Evolutionary conservation across 1,140 invertebrate species (phyloP).

Genomic region (Penaeus indicus): DNA sequence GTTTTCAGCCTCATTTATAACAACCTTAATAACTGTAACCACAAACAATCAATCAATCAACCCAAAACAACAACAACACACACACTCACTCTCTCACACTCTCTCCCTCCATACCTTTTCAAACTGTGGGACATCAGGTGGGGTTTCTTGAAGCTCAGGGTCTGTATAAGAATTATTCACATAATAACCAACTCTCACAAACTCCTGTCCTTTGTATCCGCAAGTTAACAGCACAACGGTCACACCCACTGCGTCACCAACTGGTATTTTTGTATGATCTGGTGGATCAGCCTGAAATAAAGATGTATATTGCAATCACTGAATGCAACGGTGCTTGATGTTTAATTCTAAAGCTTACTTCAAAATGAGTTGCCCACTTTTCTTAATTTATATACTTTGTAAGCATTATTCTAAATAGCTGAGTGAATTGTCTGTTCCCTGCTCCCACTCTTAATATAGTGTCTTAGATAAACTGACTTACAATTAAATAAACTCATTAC

Average conservation of each 20-base stretch:
- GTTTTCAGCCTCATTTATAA: no score
- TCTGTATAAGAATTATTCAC: constrained; percentile 98
- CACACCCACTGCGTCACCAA: constrained; percentile 95
- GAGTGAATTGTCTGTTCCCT: no score
- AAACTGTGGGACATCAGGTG: constrained; percentile 90
- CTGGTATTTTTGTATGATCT: constrained; percentile 92
- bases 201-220: constrained; percentile 93
- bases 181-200: constrained; percentile 98
- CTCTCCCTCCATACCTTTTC: constrained; percentile 78
- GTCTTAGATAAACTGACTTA: no score
- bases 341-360: neutral
- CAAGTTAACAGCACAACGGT: constrained; percentile 97
- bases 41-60: neutral
- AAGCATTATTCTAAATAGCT: no score
- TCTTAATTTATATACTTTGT: no score
- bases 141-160: constrained; percentile 82
- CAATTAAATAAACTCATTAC: no score
- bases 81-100: neutral
- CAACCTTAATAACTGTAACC: no score
- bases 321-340: neutral
- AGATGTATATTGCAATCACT: neutral
- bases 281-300: constrained; percentile 90
- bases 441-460: no score
- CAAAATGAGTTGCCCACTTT: neutral
- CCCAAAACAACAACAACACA: neutral